These are phyloP conservation scores for Drosophila phalerata DNA, from an alignment of 2,888 invertebrate genomes.

Conservation along the genomic window DNA sequence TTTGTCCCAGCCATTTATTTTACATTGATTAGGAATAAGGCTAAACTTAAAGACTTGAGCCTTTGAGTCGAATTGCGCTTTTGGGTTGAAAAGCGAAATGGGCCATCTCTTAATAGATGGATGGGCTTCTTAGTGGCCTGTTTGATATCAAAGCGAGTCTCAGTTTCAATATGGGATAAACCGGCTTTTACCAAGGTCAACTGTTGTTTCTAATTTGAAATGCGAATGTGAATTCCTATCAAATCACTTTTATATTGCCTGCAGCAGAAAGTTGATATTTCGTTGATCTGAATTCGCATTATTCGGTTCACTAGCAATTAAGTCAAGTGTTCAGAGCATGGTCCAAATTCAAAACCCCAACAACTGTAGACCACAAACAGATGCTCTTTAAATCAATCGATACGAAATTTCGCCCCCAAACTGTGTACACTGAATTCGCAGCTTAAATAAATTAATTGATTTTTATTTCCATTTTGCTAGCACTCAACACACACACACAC, in stretches of 20 bases:
- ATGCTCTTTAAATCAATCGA: slow-evolving; percentile 34
- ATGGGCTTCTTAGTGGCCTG: slow-evolving; percentile 48
- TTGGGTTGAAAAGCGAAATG: slow-evolving; percentile 26
- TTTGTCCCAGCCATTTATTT: slow-evolving; percentile 47
- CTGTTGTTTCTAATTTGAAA: slow-evolving; percentile 40
- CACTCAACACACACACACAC: background rate
- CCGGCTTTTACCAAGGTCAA: slow-evolving; percentile 13
- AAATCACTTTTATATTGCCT: slow-evolving; percentile 33
- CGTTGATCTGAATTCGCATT: slow-evolving; percentile 27
- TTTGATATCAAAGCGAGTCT: slow-evolving; percentile 51
- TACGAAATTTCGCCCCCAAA: slow-evolving; percentile 13
- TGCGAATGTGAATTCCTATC: slow-evolving; percentile 29
- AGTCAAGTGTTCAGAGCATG: slow-evolving; percentile 38
- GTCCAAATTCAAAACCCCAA: slow-evolving; percentile 3
- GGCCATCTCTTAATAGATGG: slow-evolving; percentile 5
- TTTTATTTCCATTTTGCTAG: slow-evolving; percentile 23
- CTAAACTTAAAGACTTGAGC: slow-evolving; percentile 46
- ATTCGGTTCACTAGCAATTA: slow-evolving; percentile 53
- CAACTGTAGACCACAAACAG: slow-evolving; percentile 1
- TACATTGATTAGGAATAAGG: slow-evolving; percentile 49
- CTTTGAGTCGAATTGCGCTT: slow-evolving; percentile 50
- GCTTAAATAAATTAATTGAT: slow-evolving; percentile 53
- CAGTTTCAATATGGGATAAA: slow-evolving; percentile 41
- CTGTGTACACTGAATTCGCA: slow-evolving; percentile 10
- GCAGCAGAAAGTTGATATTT: slow-evolving; percentile 37